A percentile compares a stretch with the other conserved stretches of the same genome.
These are phyloP conservation scores for Cordilura impudica DNA, from an alignment of 2,888 invertebrate species.

Conservation along the genomic window DNA sequence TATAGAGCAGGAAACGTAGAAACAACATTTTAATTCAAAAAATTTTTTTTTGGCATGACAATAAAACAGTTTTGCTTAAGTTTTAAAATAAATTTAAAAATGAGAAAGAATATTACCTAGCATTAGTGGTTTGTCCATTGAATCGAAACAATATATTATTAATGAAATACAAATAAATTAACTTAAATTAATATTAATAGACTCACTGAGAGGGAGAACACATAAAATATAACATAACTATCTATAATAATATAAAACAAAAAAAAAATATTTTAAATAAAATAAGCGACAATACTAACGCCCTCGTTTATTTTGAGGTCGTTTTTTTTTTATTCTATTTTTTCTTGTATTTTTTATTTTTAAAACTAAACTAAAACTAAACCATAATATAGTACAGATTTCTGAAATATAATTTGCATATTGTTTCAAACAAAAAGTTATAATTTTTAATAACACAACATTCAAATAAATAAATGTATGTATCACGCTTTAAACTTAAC, in stretches of 20 bases:
- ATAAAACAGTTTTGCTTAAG: constrained; percentile 37
- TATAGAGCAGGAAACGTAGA: constrained; percentile 18
- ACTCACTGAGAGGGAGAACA: not conserved
- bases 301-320: constrained; percentile 74
- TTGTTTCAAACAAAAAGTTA: not conserved
- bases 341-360: not conserved
- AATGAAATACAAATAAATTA: constrained; percentile 16
- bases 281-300: constrained; percentile 71
- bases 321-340: constrained; percentile 65
- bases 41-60: constrained; percentile 26
- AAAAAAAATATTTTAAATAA: constrained; percentile 32
- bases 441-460: not conserved
- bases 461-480: too few relatives aligned
- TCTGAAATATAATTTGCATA: constrained; percentile 7
- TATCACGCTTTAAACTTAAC: not conserved
- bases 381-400: not conserved
- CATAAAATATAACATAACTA: constrained; percentile 1
- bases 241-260: not conserved
- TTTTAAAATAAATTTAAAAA: not conserved
- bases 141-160: not conserved
- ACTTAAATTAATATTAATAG: constrained; percentile 25
- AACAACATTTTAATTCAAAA: constrained; percentile 5
- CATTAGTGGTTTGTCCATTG: constrained; percentile 6
- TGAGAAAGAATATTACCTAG: not conserved
- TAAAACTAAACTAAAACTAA: not conserved